Percentiles rank a stretch among this genome's conserved stretches.
These are phyloP conservation scores for Ormyrus thymus DNA, from an alignment of 2,888 invertebrate species.

Conservation along the genomic window DNA sequence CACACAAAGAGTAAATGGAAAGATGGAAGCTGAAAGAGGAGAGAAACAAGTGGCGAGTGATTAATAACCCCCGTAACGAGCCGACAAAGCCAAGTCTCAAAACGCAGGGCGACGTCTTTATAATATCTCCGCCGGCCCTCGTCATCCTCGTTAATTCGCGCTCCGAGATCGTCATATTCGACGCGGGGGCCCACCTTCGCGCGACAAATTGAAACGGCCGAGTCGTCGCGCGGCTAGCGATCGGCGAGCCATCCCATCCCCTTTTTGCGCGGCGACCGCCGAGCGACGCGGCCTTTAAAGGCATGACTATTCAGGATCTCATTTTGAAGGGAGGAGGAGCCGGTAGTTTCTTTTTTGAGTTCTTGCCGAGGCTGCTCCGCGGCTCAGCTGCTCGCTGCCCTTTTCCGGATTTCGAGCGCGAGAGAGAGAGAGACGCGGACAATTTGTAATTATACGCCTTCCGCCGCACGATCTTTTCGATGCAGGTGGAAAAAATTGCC, in stretches of 20 bases:
- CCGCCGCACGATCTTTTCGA: too few species aligned
- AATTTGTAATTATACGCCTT: slow-evolving; percentile 2
- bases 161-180: not conserved
- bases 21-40: too few species aligned
- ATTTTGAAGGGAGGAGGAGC: slow-evolving; percentile 13
- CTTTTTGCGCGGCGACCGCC: slow-evolving; percentile 11
- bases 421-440: not conserved
- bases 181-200: slow-evolving; percentile 13
- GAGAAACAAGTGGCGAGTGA: too few species aligned
- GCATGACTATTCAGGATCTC: slow-evolving; percentile 44
- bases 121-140: not conserved
- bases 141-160: too few species aligned
- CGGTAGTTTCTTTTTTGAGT: slow-evolving; percentile 2
- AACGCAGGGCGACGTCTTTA: slow-evolving; percentile 45
- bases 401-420: slow-evolving; percentile 6
- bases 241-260: not conserved
- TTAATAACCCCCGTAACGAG: slow-evolving; percentile 7
- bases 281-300: slow-evolving; percentile 37
- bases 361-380: not conserved
- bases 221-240: slow-evolving; percentile 57
- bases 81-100: slow-evolving; percentile 57
- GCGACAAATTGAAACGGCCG: slow-evolving; percentile 65
- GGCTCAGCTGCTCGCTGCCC: not conserved
- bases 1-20: too few species aligned
- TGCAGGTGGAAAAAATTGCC: too few species aligned